A percentile compares a stretch with the other conserved stretches of the same genome.
Conservation (phyloP, 2,888 invertebrate genomes). For the Silvanus unidentatus region DNA sequence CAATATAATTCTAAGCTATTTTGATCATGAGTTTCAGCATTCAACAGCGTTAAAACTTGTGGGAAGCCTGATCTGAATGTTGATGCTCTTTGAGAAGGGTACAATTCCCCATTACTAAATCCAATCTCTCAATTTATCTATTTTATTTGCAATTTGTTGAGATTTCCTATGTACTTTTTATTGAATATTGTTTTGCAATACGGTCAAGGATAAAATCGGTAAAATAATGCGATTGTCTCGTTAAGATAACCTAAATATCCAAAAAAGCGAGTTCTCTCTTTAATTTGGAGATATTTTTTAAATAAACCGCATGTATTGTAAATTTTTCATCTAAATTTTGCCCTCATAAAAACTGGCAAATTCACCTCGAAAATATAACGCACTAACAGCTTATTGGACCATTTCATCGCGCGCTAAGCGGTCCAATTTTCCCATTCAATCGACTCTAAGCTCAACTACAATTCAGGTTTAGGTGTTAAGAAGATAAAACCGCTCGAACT, state of each 20-base stretch:
- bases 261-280: too few relatives aligned
- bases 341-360: not conserved
- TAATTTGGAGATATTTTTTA: too few relatives aligned
- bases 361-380: not conserved
- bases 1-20: too few relatives aligned
- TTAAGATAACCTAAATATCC: too few relatives aligned
- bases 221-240: too few relatives aligned
- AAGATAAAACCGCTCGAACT: conserved; percentile 31
- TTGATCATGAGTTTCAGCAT: conserved; percentile 1
- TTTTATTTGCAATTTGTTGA: conserved; percentile 7
- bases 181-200: not conserved
- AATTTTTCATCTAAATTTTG: too few relatives aligned
- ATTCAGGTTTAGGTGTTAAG: conserved; percentile 38
- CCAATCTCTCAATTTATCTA: conserved; percentile 6
- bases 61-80: conserved; percentile 7
- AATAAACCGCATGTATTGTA: too few relatives aligned
- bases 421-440: conserved; percentile 43
- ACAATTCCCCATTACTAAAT: conserved; percentile 9
- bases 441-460: conserved; percentile 35
- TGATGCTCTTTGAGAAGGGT: conserved; percentile 8
- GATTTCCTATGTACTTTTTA: conserved; percentile 2
- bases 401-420: conserved; percentile 34
- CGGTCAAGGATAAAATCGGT: too few relatives aligned
- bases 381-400: conserved; percentile 36
- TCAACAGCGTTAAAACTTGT: conserved; percentile 4